phyloP scores from a whole-genome alignment of 2,888 invertebrate species.

The Druceiella hillmani region DNA sequence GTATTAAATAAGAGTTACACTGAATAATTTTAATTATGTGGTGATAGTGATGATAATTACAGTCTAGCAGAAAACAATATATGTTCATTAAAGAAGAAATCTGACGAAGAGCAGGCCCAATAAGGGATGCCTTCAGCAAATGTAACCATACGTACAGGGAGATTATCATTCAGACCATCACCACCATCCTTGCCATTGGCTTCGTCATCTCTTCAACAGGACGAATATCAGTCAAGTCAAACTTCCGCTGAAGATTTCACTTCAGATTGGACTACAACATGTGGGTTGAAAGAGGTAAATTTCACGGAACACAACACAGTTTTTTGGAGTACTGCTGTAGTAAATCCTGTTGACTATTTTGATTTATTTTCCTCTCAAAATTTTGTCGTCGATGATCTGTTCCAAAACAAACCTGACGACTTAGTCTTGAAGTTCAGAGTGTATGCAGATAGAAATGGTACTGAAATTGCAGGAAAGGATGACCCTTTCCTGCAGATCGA shows the following conservation, averaged over 20 bases:
- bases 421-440: not conserved
- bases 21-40: not conserved
- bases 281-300: constrained; percentile 1
- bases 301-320: not conserved
- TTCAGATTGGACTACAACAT: constrained; percentile 1
- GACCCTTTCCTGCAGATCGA: no score
- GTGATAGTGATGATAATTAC: no score
- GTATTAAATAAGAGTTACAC: not conserved
- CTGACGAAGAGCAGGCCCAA: no score
- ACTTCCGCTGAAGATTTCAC: not conserved
- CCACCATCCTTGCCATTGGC: constrained; percentile 1
- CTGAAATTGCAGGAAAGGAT: constrained; percentile 15
- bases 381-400: not conserved
- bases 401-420: not conserved
- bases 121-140: no score
- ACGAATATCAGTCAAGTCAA: not conserved
- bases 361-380: not conserved
- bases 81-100: no score
- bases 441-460: constrained; percentile 10
- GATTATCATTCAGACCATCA: constrained; percentile 1
- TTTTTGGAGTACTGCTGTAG: not conserved
- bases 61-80: no score
- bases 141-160: not conserved
- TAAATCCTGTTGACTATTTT: constrained; percentile 1
- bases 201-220: not conserved